Conservation (phyloP, 2,113 vertebrate genomes). For the Lepisosteus oculatus region DNA sequence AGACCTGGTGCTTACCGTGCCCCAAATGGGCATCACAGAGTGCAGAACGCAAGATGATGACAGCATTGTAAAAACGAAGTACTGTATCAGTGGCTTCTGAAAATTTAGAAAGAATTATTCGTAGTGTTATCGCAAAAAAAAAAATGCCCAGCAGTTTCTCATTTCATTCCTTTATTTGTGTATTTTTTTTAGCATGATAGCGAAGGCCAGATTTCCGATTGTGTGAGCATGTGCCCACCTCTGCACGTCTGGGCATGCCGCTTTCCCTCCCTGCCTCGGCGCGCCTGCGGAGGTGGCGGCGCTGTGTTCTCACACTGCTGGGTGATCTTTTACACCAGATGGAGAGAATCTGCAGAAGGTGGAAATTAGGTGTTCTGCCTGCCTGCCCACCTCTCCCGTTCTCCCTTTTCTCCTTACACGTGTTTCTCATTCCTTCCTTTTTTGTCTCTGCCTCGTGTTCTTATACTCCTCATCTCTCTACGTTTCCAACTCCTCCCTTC, state of each 20-base stretch:
- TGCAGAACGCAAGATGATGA: no score
- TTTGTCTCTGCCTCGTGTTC: slow-evolving; percentile 26
- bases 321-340: slow-evolving; percentile 79
- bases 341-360: slow-evolving; percentile 68
- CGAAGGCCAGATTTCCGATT: slow-evolving; percentile 1
- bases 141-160: no score
- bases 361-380: slow-evolving; percentile 79
- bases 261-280: slow-evolving; percentile 22
- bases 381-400: slow-evolving; percentile 51
- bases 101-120: no score
- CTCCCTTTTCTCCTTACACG: slow-evolving; percentile 34
- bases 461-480: slow-evolving; percentile 25
- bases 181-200: neutral
- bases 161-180: no score
- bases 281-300: slow-evolving; percentile 53
- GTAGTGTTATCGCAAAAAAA: no score
- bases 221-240: neutral
- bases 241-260: slow-evolving; percentile 7
- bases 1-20: no score
- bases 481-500: slow-evolving; percentile 25
- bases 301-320: slow-evolving; percentile 71
- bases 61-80: no score
- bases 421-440: slow-evolving; percentile 2
- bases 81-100: no score
- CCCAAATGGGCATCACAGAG: no score